Base-by-base conservation (phyloP, 1,140 invertebrate species). In the Anastatus disparis region DNA sequence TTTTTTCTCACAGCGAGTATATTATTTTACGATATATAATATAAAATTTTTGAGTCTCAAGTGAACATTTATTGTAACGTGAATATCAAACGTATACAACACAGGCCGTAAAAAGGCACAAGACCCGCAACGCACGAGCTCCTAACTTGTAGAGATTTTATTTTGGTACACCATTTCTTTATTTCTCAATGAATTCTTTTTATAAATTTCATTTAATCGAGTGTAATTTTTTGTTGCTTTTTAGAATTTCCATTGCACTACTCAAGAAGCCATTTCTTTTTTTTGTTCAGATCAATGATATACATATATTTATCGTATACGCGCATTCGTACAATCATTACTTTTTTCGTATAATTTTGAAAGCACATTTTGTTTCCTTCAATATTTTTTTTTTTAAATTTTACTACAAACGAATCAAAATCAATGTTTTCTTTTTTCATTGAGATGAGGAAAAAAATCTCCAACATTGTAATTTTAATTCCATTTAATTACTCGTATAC, bases 61-160 rank as follows among this genome's bases (percentile, higher is more conserved):
- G 55, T 73, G 76, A 74, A 79, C 76, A 70, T 73, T 73, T 72
- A 12, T 20, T 40, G 35, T n/a, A n/a, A n/a, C n/a, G n/a, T n/a
- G n/a, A n/a, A n/a, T n/a, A n/a, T n/a, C n/a, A n/a, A 29, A 70
- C 50, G 52, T 70, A 26, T 74, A 77, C 71, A 61, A 59, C 75
- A 74, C 80, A 82, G 80, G 78, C 76, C 78, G 74, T 67, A 79
- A 80, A 70, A 82, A 82, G 81, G 81, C 81, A 82, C 81, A 74
- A 74, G 77, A 76, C 77, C 79, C 74, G 78, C 71, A 77, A 79
- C 72, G 62, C 74, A 76, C 74, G 74, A 81, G 76, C 74, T 78
- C 74, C 73, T 73, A 64, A 75, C 63, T 73, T 67, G 58, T 52
- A 29, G 62, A 58, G 26, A 46, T 20, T 61, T 44, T 9, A 24